Percentiles rank a stretch among this genome's conserved stretches.
Conservation (phyloP, 2,888 invertebrate genomes). For the Mythimna vitellina region DNA sequence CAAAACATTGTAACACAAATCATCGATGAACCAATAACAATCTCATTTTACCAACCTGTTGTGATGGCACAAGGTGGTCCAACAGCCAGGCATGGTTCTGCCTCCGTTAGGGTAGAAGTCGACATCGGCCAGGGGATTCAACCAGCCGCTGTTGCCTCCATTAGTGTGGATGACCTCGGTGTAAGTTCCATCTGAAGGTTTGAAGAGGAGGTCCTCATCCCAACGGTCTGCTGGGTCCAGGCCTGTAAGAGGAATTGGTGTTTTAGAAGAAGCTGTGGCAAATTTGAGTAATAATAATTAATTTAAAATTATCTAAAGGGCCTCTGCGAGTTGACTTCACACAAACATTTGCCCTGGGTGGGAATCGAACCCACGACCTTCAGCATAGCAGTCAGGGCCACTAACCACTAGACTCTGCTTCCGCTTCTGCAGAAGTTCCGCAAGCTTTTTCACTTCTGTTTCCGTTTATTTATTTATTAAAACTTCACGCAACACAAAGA, state of each 20-base stretch:
- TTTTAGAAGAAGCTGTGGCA: not conserved
- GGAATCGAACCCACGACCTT: no score
- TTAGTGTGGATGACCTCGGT: conserved; percentile 77
- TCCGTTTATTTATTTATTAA: no score
- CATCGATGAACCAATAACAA: no score
- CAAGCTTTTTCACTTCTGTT: no score
- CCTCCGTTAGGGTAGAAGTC: conserved; percentile 79
- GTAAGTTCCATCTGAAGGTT: conserved; percentile 67
- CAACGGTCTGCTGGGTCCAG: conserved; percentile 74
- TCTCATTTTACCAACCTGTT: conserved; percentile 32
- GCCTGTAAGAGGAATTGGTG: not conserved
- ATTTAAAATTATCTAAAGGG: no score
- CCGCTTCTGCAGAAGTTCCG: no score
- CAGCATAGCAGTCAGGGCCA: no score
- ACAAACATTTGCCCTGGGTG: no score
- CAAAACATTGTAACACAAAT: no score
- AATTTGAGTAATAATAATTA: not conserved
- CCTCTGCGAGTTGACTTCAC: no score
- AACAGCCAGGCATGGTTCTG: conserved; percentile 69
- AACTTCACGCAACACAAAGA: no score
- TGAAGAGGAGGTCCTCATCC: conserved; percentile 64
- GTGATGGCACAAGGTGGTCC: conserved; percentile 68
- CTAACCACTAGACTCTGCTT: no score
- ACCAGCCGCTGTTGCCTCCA: conserved; percentile 66
- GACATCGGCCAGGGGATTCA: conserved; percentile 60